Conservation (phyloP, 2,888 invertebrate genomes). For the Hermodice carunculata region DNA sequence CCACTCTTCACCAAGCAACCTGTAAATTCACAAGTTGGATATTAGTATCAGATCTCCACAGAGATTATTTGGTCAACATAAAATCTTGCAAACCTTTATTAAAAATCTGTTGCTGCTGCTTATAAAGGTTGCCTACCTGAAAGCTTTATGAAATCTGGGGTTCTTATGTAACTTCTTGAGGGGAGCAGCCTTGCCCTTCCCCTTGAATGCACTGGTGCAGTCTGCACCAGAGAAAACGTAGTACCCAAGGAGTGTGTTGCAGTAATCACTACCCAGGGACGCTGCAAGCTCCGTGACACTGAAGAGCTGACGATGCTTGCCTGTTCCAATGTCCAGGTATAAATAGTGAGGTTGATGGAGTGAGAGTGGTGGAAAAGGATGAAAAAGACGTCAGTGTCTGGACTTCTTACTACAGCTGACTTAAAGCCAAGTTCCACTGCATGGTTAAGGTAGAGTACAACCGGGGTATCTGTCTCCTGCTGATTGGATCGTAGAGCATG, state of each 20-base stretch:
- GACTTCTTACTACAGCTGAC: slow-evolving; percentile 23
- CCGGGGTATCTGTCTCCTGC: slow-evolving; percentile 24
- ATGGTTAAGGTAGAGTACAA: slow-evolving; percentile 24
- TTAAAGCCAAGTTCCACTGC: slow-evolving; percentile 21
- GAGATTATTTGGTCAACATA: too few species aligned
- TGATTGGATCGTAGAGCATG: slow-evolving; percentile 6
- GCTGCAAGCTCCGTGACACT: slow-evolving; percentile 17
- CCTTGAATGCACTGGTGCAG: slow-evolving; percentile 27
- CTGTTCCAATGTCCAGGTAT: slow-evolving; percentile 17
- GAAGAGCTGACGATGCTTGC: slow-evolving; percentile 20
- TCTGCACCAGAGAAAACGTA: slow-evolving; percentile 27
- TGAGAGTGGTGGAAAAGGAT: slow-evolving; percentile 19
- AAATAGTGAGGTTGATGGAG: slow-evolving; percentile 18
- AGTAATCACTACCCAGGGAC: slow-evolving; percentile 15
- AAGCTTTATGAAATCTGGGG: slow-evolving; percentile 9
- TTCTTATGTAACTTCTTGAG: slow-evolving; percentile 24
- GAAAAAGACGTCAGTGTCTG: slow-evolving; percentile 16
- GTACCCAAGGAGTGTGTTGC: slow-evolving; percentile 18
- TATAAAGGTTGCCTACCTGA: too few species aligned
- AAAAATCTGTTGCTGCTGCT: neutral
- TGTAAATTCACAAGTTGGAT: too few species aligned
- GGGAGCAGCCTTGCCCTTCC: slow-evolving; percentile 28
- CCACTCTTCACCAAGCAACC: neutral
- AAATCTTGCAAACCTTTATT: too few species aligned
- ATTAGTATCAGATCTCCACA: too few species aligned